Evolutionary conservation across 1,140 invertebrate species (phyloP), one percentile per base, ranked within the genome.

Genomic region (Rhyzopertha dominica): DNA sequence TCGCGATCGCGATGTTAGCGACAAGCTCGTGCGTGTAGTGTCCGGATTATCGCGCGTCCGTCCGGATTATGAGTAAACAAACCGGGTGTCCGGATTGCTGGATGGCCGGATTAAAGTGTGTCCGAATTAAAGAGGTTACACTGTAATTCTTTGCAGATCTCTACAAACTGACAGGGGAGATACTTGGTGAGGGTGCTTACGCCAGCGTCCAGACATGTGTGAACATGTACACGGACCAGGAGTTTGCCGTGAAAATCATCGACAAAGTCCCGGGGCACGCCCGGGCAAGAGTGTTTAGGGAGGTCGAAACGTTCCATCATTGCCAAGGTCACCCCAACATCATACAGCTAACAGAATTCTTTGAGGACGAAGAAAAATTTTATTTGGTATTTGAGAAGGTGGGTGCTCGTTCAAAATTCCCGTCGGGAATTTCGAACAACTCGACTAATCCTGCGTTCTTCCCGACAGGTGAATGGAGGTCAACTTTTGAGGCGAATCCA

Each of bases 231-330:
- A 95, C 87, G 39, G 86, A 90, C 49, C 77, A 90, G 67, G 93
- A 97, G 71, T 97, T 86, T 70, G 95, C 95, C 30, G 95, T 98
- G 41, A 98, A 98, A 77, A 91, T 97, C 53, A 95, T 97, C 64
- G 90, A 95, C 69, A 96, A 96, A 68, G 87, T 91, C 54, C 89
- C 89, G 34, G 88, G 88, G 37, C 90, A 95, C 72, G 88, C 88
- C 53, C 80, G 95, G 50, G 84, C 83, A 56, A 79, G 94, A 58
- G 94, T 98, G 28, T 95, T 98, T 76, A 90, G 93, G 48, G 95
- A 99, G 72, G 92, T 99, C 55, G 94, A 99, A 73, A 97, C 93
- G 52, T 98, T 98, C 77, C 90, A 96, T 72, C 87, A 97, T 71
- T 98, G 94, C 71, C 85, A 92, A 67, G 90, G 89, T 49, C 93